A percentile compares a stretch with the other conserved stretches of the same genome.
Conservation (phyloP, 1,140 invertebrate species). For the Saccostrea echinata region DNA sequence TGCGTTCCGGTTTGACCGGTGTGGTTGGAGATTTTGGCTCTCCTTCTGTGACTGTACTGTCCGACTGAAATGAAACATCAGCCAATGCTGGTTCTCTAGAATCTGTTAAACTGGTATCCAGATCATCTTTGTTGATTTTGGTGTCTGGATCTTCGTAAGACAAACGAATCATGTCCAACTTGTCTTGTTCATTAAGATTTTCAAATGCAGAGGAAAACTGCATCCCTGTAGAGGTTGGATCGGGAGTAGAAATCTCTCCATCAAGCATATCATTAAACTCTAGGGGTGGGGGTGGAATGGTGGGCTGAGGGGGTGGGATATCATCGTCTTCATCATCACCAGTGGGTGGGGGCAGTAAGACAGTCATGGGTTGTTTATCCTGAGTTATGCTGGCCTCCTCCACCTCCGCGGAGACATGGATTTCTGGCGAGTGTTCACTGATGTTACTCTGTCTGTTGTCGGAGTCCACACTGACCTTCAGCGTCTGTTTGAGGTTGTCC, state of each 20-base stretch:
- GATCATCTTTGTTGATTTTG: conserved; percentile 29
- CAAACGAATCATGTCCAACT: conserved; percentile 66
- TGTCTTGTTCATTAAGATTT: conserved; percentile 66
- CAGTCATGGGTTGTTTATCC: conserved; percentile 19
- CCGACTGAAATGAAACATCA: conserved; percentile 21
- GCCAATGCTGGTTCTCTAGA: neutral
- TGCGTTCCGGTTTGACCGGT: conserved; percentile 68
- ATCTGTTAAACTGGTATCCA: conserved; percentile 39
- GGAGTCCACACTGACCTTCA: neutral
- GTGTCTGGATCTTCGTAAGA: conserved; percentile 65
- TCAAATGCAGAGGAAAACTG: conserved; percentile 53
- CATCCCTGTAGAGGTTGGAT: neutral
- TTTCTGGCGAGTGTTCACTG: neutral
- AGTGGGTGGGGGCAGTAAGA: neutral
- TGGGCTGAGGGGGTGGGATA: conserved; percentile 19
- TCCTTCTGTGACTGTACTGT: conserved; percentile 12
- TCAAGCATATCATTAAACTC: conserved; percentile 29
- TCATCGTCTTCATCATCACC: neutral
- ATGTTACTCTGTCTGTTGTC: neutral
- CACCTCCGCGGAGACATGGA: neutral
- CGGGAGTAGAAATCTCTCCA: neutral
- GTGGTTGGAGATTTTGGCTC: conserved; percentile 57
- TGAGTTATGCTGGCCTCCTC: neutral
- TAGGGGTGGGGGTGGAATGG: neutral
- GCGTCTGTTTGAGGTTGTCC: neutral